Base-by-base conservation (phyloP, 1,140 invertebrate species). In the Sminthurinus signatus region DNA sequence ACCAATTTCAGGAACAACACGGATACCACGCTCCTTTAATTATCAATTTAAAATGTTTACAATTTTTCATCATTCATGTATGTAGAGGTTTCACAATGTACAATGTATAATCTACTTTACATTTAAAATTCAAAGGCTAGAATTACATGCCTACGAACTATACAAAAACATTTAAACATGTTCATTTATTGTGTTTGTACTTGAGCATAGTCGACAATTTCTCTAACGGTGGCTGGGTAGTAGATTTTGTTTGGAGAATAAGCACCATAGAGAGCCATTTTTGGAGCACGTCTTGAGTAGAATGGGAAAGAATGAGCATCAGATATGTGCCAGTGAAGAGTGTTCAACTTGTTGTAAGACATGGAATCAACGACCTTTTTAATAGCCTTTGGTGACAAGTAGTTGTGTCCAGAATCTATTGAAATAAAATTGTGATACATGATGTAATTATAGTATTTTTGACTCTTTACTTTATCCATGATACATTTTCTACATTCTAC, bases 221-320 rank as follows among this genome's bases (percentile, higher is more conserved):
- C 70, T 19, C 69, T 52, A 36, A 77, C 72, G 12, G 72, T 65
- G 25, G 72, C 61, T 0, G 73, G 72, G n/a, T 67, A 71, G 67
- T 77, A 77, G n/a, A 71, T 73, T 31, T 74, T 72, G 50, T 61
- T 62, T 15, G 73, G 63, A 27, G 70, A 68, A 62, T 76, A 77
- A n/a, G 76, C 73, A 36, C 76, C 76, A 52, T 76, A 77, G 12
- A 73, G 62, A 21, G 75, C 70, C 73, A 77, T 73, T 51, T 75
- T 70, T 12, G 76, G 76, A 8, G 73, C 70, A 12, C 67, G 61
- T 10, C 72, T 31, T 3, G 75, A 73, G 25, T 74, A 73, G 31
- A 77, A 74, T 14, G 76, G 76, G 70, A 77, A 77, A 36, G 72
- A 73, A 57, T 77, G 76, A 12, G 74, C 62, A 59, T 77, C 76